phyloP scores from a whole-genome alignment of 2,797 vertebrate species.

The Zenarchopterus dispar region DNA sequence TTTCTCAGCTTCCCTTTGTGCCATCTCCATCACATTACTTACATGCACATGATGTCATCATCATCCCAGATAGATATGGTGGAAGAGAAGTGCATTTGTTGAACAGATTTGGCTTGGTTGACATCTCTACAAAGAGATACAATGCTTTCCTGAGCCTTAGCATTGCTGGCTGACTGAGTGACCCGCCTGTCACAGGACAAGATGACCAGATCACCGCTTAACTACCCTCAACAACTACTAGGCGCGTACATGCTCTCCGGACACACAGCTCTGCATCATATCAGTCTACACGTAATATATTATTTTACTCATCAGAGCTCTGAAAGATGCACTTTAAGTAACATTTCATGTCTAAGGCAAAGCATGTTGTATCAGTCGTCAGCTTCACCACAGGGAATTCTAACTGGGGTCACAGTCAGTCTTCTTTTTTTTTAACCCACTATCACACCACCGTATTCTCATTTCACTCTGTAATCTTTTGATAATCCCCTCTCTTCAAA shows the following conservation, averaged over 20 bases:
- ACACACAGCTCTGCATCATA: constrained; percentile 56
- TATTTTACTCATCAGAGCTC: constrained; percentile 17
- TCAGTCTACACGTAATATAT: constrained; percentile 10
- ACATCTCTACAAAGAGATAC: too few species aligned
- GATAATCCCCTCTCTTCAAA: constrained; percentile 66
- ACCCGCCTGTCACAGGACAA: constrained; percentile 95
- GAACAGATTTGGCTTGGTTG: constrained; percentile 96
- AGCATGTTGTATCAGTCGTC: constrained; percentile 28
- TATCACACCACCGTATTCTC: constrained; percentile 56
- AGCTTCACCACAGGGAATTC: constrained; percentile 44
- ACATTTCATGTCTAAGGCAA: constrained; percentile 35
- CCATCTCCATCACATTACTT: constrained; percentile 92
- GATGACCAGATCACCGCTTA: constrained; percentile 91
- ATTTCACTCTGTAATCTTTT: constrained; percentile 65
- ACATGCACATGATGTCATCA: constrained; percentile 95
- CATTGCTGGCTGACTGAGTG: constrained; percentile 89
- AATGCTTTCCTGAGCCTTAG: constrained; percentile 19
- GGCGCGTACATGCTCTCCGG: constrained; percentile 48
- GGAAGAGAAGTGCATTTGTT: constrained; percentile 92
- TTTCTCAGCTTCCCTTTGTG: constrained; percentile 51
- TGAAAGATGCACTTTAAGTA: constrained; percentile 22
- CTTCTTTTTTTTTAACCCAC: constrained; percentile 11
- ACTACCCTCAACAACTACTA: constrained; percentile 82
- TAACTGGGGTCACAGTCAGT: constrained; percentile 56
- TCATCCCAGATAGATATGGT: constrained; percentile 94